These are phyloP conservation scores for Carterocephalus palaemon DNA, from an alignment of 2,888 invertebrate species.

Conservation along the genomic window DNA sequence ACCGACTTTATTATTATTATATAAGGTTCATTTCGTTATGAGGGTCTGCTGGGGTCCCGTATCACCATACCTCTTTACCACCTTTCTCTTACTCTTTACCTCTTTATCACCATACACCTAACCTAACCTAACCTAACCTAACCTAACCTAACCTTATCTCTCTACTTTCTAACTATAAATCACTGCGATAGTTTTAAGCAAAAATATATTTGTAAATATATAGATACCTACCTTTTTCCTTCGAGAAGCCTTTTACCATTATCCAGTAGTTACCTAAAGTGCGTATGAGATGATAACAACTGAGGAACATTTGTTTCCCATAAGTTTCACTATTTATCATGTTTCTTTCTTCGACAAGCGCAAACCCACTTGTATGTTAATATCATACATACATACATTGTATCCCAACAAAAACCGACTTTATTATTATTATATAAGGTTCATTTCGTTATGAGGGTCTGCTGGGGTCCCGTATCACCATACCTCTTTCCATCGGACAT, in stretches of 20 bases:
- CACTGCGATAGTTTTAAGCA: too few species aligned
- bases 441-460: not conserved
- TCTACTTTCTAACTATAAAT: too few species aligned
- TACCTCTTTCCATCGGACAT: slow-evolving; percentile 1
- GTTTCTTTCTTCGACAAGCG: slow-evolving; percentile 2
- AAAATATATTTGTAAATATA: too few species aligned
- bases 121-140: too few species aligned
- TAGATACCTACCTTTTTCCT: too few species aligned
- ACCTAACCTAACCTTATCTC: too few species aligned
- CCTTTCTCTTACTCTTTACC: too few species aligned
- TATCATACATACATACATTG: too few species aligned
- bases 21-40: not conserved
- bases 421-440: not conserved
- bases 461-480: not conserved
- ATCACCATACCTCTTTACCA: not conserved
- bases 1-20: not conserved
- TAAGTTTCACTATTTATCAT: slow-evolving; percentile 14
- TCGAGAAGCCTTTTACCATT: too few species aligned
- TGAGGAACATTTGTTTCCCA: not conserved
- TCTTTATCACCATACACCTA: too few species aligned
- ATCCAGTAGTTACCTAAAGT: slow-evolving; percentile 7
- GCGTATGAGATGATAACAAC: not conserved
- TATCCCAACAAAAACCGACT: not conserved
- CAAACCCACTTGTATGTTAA: not conserved
- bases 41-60: not conserved